Conservation (phyloP, 1,140 invertebrate species). For the Drosophila nikananu region DNA sequence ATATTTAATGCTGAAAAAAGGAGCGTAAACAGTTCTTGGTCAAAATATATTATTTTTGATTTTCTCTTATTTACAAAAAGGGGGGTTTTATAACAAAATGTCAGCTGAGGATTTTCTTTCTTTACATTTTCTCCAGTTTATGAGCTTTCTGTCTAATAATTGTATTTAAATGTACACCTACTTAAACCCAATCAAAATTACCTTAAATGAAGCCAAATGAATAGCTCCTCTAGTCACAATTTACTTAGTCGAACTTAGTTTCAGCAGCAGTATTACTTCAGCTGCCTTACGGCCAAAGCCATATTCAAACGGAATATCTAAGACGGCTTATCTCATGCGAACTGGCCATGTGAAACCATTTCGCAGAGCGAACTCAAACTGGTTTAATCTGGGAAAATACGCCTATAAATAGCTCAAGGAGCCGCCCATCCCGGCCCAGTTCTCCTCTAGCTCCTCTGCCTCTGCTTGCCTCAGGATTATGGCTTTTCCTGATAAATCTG, state of each 20-base stretch:
- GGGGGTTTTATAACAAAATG: neutral
- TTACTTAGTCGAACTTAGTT: conserved; percentile 20
- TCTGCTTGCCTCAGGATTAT: conserved; percentile 43
- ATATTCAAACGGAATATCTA: conserved; percentile 48
- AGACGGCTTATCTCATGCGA: conserved; percentile 18
- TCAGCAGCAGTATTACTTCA: conserved; percentile 14
- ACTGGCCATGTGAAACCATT: conserved; percentile 17
- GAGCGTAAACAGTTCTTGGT: neutral
- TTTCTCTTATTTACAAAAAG: neutral
- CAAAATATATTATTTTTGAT: neutral
- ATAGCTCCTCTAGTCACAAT: conserved; percentile 3
- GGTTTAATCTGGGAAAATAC: conserved; percentile 49
- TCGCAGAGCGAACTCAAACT: conserved; percentile 26
- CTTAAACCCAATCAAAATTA: neutral
- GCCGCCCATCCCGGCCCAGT: neutral
- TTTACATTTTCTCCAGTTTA: neutral
- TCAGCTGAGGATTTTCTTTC: too few species aligned
- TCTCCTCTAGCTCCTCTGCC: neutral
- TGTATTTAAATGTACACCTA: too few species aligned
- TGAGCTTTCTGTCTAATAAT: too few species aligned
- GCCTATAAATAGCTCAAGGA: conserved; percentile 56
- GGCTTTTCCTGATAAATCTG: conserved; percentile 61
- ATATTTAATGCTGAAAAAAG: neutral
- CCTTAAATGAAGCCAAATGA: conserved; percentile 11
- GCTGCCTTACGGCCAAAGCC: conserved; percentile 20